These are phyloP conservation scores for Darevskia nairensis DNA, from an alignment of 2,797 vertebrate species.

Conservation along the genomic window DNA sequence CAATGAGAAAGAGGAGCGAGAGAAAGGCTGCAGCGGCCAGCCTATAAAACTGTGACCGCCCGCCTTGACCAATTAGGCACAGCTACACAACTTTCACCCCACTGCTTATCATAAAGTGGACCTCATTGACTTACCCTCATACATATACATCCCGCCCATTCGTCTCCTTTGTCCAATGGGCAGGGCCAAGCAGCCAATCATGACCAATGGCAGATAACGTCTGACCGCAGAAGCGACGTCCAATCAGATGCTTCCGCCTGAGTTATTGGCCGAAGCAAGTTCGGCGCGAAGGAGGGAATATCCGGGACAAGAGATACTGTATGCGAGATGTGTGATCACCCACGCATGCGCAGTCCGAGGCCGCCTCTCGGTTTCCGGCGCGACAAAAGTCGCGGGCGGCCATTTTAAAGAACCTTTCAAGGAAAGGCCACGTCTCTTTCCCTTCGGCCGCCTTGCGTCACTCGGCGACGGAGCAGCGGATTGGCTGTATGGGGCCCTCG, in stretches of 20 bases:
- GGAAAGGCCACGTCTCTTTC: constrained; percentile 19
- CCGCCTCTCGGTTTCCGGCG: background rate
- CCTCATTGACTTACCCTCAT: no score
- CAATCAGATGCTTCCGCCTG: background rate
- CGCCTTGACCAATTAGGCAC: background rate
- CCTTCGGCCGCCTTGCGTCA: background rate
- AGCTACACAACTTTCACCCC: no score
- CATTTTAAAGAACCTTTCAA: constrained; percentile 5
- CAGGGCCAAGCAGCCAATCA: no score
- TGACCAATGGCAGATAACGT: background rate
- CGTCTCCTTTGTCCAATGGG: background rate
- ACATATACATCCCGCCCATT: background rate
- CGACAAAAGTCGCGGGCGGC: constrained; percentile 3
- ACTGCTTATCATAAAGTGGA: background rate
- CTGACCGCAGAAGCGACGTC: background rate
- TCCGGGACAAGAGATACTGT: no score
- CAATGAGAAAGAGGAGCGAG: background rate
- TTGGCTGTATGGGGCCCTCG: background rate
- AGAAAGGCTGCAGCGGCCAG: background rate
- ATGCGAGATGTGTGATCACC: no score
- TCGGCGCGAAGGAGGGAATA: no score
- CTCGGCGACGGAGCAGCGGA: background rate
- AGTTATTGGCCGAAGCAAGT: no score
- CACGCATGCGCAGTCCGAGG: background rate
- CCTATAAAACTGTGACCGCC: background rate